These are phyloP conservation scores for Eonycteris spelaea DNA, from an alignment of 2,113 vertebrate genomes.

Conservation along the genomic window DNA sequence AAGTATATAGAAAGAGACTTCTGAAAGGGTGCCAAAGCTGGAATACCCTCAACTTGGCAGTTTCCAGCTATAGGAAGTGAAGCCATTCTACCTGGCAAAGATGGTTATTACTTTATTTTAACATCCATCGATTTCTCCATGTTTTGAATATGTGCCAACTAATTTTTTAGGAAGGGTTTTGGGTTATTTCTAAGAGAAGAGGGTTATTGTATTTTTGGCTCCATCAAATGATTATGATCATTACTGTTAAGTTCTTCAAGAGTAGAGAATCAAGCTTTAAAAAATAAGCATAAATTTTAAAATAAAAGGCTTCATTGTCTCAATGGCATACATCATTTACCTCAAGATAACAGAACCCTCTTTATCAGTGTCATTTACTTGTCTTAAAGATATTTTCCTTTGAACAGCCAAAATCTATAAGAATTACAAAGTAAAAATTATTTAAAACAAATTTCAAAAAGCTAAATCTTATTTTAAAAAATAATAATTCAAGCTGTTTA, in stretches of 20 bases:
- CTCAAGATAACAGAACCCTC: not conserved
- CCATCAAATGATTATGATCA: not conserved
- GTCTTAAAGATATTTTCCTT: not conserved
- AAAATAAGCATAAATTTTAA: conserved; percentile 16
- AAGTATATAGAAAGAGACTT: conserved; percentile 38
- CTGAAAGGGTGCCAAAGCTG: conserved; percentile 18
- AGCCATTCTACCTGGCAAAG: conserved; percentile 28
- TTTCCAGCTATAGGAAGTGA: not conserved
- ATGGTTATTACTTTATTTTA: conserved; percentile 19
- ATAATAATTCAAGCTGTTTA: not conserved
- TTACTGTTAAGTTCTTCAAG: not conserved
- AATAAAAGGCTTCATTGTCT: not conserved
- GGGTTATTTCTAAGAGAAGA: not conserved
- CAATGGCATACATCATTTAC: not conserved
- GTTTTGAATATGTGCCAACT: not conserved
- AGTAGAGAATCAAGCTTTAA: not conserved
- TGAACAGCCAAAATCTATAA: not conserved
- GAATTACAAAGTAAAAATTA: not conserved
- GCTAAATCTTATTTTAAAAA: not conserved
- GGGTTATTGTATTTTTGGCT: not conserved
- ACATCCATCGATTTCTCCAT: conserved; percentile 7
- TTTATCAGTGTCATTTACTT: not conserved
- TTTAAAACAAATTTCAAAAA: not conserved
- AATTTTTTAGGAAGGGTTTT: conserved; percentile 13
- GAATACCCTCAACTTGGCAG: not conserved